Evolutionary conservation across 2,797 vertebrate species (phyloP).

Genomic region (Gadopsis marmoratus): DNA sequence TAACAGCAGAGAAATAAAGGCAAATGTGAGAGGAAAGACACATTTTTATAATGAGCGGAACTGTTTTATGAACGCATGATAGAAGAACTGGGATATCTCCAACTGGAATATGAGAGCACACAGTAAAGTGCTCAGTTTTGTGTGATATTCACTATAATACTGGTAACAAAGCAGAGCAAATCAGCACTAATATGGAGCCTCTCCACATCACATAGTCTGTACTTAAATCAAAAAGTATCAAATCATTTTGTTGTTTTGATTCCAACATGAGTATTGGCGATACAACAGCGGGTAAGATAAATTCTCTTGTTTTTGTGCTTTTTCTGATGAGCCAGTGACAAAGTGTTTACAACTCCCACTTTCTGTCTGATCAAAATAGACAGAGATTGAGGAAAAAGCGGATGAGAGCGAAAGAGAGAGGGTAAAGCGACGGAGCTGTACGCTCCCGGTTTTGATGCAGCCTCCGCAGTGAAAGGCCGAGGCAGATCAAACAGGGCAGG

Average conservation of each 20-base stretch:
- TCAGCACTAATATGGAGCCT: neutral
- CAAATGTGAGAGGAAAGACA: neutral
- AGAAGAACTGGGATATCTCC: neutral
- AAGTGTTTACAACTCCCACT: slow-evolving; percentile 41
- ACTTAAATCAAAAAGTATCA: neutral
- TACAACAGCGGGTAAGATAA: neutral
- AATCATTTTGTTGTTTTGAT: slow-evolving; percentile 1
- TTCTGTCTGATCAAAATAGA: slow-evolving; percentile 32
- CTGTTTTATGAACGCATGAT: neutral
- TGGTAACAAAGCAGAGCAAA: neutral
- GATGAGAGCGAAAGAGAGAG: slow-evolving; percentile 15
- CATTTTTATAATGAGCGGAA: neutral
- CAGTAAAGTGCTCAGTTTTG: neutral
- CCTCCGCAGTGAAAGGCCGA: slow-evolving; percentile 62
- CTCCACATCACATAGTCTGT: neutral
- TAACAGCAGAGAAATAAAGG: neutral
- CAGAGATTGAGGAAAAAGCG: slow-evolving; percentile 11
- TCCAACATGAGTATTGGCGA: neutral
- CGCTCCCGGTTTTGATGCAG: slow-evolving; percentile 65
- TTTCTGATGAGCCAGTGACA: slow-evolving; percentile 37
- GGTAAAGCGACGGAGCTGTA: slow-evolving; percentile 49
- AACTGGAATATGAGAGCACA: neutral
- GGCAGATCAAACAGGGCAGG: slow-evolving; percentile 67
- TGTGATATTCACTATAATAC: neutral
- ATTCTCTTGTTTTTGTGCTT: slow-evolving; percentile 14